Evolutionary conservation across 2,888 invertebrate species (phyloP), one percentile per base, ranked within the genome.

Genomic region (Amiota mariae): DNA sequence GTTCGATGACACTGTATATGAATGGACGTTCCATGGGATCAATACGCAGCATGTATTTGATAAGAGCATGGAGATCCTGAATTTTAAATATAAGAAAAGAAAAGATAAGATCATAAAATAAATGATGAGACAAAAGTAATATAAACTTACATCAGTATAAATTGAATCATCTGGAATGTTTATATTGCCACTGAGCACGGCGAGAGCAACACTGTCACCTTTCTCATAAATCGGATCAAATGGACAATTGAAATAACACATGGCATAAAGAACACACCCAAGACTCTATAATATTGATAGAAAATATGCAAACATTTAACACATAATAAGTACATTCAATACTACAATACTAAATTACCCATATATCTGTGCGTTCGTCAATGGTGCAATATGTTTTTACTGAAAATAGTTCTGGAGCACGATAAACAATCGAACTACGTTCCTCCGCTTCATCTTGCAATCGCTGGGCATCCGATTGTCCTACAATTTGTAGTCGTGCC

Each of bases 401-500:
- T 81, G 94, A 94, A 86, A 97, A 97, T 70, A 97, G 90, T 89
- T 97, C 97, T 0, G 97, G 97, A 1, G 97, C 95, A 81, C 96
- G 91, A 87, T 96, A 97, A 3, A 96, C 94, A 94, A 97, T 96
- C 36, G 96, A 95, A 88, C 95, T 96, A 75, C 94, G 91, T 89
- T 97, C 96, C 68, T 95, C 95, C 1, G 96, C 96, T 70, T 93
- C 90, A 86, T 97, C 97, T 90, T 96, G 93, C 61, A 95, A 88
- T 47, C 92, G 91, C 82, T 94, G 93, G 0, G 95, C 95, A 80
- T 94, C 94, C 57, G 92, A 92, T 64, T 93, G 92, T 0, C 93
- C 93, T 78, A 93, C 93, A 36, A 90, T 88, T 89, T 94, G 93
- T 1, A 93, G 90, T 76, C 92, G 91, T 0, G 94, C 94, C 64